These are phyloP conservation scores for Tribolium castaneum DNA, from an alignment of 1,140 invertebrate species.

Conservation along the genomic window DNA sequence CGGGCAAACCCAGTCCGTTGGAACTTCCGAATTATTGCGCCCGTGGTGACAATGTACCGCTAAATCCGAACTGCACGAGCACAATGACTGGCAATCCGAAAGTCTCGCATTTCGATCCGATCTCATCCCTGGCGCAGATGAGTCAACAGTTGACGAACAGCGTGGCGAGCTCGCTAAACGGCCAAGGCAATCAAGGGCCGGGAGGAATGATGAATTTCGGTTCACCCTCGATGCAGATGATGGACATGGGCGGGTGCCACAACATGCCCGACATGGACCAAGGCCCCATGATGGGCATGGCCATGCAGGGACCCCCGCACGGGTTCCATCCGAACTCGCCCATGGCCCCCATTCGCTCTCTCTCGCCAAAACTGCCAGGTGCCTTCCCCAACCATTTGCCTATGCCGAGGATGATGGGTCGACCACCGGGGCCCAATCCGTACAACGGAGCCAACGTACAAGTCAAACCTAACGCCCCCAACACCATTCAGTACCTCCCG, in stretches of 20 bases:
- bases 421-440: slow-evolving; percentile 72
- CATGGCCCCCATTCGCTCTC: slow-evolving; percentile 63
- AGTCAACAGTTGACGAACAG: slow-evolving; percentile 88
- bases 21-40: slow-evolving; percentile 63
- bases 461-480: slow-evolving; percentile 95
- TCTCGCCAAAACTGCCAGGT: slow-evolving; percentile 65
- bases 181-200: slow-evolving; percentile 67
- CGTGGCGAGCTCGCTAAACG: slow-evolving; percentile 69
- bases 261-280: slow-evolving; percentile 63
- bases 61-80: slow-evolving; percentile 82
- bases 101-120: slow-evolving; percentile 85
- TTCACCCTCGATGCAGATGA: slow-evolving; percentile 71
- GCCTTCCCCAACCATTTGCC: slow-evolving; percentile 63
- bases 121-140: slow-evolving; percentile 94
- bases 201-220: slow-evolving; percentile 71
- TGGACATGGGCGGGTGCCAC: slow-evolving; percentile 63
- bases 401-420: slow-evolving; percentile 66
- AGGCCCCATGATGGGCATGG: slow-evolving; percentile 60
- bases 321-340: slow-evolving; percentile 63
- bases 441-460: slow-evolving; percentile 88
- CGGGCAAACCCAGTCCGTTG: slow-evolving; percentile 60
- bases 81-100: slow-evolving; percentile 70
- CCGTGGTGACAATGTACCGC: slow-evolving; percentile 82
- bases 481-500: slow-evolving; percentile 97
- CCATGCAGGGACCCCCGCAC: slow-evolving; percentile 62